Conservation (phyloP, 2,797 vertebrate species). For the Acropternis orthonyx region DNA sequence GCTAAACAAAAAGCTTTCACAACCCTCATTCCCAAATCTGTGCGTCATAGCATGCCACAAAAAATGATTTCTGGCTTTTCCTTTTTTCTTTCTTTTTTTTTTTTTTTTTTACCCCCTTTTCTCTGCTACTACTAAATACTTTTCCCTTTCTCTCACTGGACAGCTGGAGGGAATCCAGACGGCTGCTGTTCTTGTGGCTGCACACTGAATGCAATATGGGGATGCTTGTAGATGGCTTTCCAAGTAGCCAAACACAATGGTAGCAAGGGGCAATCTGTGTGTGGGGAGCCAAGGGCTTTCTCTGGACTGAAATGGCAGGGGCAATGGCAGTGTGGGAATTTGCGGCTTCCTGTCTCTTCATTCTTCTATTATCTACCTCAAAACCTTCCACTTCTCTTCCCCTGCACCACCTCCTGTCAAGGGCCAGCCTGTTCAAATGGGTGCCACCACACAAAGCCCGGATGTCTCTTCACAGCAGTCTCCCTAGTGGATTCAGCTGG, state of each 20-base stretch:
- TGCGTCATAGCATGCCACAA: conserved; percentile 47
- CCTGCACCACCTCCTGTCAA: background rate
- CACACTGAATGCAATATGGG: background rate
- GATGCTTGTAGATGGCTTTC: conserved; percentile 5
- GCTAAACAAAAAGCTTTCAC: conserved; percentile 72
- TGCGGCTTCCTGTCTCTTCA: background rate
- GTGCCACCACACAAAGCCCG: conserved; percentile 15
- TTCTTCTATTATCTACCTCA: background rate
- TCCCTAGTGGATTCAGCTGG: background rate
- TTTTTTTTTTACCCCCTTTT: background rate
- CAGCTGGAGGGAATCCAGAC: conserved; percentile 24
- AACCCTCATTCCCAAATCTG: conserved; percentile 45
- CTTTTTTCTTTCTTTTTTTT: background rate
- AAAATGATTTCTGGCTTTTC: conserved; percentile 31
- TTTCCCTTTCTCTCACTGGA: conserved; percentile 49
- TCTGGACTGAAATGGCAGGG: background rate
- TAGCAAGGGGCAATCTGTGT: background rate
- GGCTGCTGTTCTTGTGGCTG: background rate
- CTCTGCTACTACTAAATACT: conserved; percentile 11
- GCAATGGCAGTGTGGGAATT: background rate
- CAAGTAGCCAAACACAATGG: background rate
- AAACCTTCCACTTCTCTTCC: background rate
- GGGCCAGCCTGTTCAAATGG: background rate
- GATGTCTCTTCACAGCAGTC: background rate
- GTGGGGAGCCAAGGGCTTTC: background rate